These are phyloP conservation scores for Lasioglossum figueresi DNA, from an alignment of 2,888 invertebrate genomes.

Conservation along the genomic window DNA sequence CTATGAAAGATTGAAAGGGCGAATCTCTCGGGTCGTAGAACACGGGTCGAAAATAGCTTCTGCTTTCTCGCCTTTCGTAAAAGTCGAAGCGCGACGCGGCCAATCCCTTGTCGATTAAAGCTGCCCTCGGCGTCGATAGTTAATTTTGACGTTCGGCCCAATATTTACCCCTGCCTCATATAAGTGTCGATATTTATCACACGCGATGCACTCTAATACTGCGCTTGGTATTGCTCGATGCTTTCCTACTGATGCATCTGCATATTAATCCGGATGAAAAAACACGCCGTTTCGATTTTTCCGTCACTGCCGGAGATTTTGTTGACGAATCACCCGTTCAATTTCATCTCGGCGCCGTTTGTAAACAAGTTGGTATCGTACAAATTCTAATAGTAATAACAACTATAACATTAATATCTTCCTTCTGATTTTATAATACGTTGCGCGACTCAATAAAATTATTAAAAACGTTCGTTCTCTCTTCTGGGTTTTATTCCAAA, in stretches of 20 bases:
- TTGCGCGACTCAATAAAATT: too few relatives aligned
- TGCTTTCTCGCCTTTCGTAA: not conserved
- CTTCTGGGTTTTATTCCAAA: too few relatives aligned
- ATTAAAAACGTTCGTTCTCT: too few relatives aligned
- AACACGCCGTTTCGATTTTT: not conserved
- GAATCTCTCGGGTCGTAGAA: not conserved
- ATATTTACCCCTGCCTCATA: constrained; percentile 45
- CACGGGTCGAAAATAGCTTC: constrained; percentile 1
- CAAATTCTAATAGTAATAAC: not conserved
- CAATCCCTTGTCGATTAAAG: constrained; percentile 20
- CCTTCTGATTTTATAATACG: too few relatives aligned
- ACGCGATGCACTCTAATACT: constrained; percentile 37
- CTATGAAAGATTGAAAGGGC: not conserved
- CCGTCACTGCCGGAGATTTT: not conserved
- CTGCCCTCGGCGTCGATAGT: constrained; percentile 3
- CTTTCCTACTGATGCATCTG: not conserved
- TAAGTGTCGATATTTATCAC: constrained; percentile 47
- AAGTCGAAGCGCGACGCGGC: not conserved
- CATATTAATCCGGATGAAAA: constrained; percentile 8
- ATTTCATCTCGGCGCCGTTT: not conserved
- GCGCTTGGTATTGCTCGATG: not conserved
- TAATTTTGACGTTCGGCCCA: constrained; percentile 52
- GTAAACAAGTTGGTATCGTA: accelerated
- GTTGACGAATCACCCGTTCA: not conserved
- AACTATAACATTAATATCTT: not conserved